These are phyloP conservation scores for Sinotaia quadrata DNA, from an alignment of 2,888 invertebrate species.

Conservation along the genomic window DNA sequence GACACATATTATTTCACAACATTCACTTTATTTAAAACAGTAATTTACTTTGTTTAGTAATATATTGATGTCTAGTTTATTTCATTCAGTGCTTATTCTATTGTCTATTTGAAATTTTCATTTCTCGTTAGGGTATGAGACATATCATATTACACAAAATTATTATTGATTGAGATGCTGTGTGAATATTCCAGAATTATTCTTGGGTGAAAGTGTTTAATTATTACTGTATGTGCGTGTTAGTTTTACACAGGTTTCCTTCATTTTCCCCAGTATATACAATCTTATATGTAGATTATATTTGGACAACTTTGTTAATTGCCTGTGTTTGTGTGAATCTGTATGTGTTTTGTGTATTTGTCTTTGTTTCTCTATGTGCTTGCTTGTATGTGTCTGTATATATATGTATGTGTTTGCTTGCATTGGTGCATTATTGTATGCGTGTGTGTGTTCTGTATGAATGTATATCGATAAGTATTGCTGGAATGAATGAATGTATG, in stretches of 20 bases:
- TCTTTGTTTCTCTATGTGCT: background rate
- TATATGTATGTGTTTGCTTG: conserved; percentile 1
- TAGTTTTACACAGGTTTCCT: background rate
- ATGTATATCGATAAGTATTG: background rate
- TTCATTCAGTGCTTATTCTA: too few species aligned
- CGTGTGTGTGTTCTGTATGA: background rate
- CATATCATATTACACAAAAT: too few species aligned
- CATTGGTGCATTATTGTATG: background rate
- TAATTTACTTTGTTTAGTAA: too few species aligned
- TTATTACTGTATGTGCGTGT: background rate
- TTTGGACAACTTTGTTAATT: background rate
- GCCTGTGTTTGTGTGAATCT: background rate
- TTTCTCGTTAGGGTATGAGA: too few species aligned
- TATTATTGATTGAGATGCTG: too few species aligned
- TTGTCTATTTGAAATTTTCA: too few species aligned
- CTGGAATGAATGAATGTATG: background rate
- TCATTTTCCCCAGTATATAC: background rate
- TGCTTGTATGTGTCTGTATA: background rate
- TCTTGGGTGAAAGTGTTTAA: background rate
- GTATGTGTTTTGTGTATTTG: background rate
- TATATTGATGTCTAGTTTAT: too few species aligned
- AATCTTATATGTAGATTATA: too few species aligned
- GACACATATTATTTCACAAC: too few species aligned
- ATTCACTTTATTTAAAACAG: too few species aligned
- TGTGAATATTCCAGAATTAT: too few species aligned